Evolutionary conservation across 2,113 vertebrate species (phyloP).

Genomic region (Alethe diademata): DNA sequence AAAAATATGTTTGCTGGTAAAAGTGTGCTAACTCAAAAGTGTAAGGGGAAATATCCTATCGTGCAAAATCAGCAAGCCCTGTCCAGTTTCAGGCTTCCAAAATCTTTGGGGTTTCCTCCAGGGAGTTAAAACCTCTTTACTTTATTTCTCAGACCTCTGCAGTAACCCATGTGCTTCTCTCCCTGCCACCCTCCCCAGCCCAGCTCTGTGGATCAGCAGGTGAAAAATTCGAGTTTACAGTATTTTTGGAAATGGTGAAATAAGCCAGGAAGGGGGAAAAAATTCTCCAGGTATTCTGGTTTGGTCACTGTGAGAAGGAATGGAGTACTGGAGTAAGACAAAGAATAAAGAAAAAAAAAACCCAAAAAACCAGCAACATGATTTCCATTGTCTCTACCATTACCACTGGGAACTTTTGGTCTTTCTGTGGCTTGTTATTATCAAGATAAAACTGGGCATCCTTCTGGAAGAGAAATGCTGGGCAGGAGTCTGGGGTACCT

Average conservation of each 20-base stretch:
- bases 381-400: neutral
- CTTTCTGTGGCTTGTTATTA: neutral
- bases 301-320: neutral
- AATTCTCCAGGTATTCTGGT: rapidly evolving
- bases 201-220: neutral
- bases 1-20: neutral
- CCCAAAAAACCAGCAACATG: rapidly evolving
- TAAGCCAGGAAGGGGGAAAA: rapidly evolving
- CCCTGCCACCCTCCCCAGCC: neutral
- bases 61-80: neutral
- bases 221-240: neutral
- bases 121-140: neutral
- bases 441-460: rapidly evolving
- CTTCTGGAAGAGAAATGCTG: neutral
- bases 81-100: neutral
- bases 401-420: neutral
- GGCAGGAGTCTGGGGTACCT: rapidly evolving
- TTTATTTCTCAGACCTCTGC: neutral
- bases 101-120: neutral
- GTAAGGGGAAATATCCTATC: neutral
- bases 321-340: rapidly evolving
- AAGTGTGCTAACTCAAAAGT: neutral
- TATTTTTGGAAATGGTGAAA: neutral
- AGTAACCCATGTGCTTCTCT: neutral
- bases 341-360: neutral